Evolutionary conservation across 1,140 invertebrate genomes (phyloP).

Genomic region (Trachymyrmex septentrionalis): DNA sequence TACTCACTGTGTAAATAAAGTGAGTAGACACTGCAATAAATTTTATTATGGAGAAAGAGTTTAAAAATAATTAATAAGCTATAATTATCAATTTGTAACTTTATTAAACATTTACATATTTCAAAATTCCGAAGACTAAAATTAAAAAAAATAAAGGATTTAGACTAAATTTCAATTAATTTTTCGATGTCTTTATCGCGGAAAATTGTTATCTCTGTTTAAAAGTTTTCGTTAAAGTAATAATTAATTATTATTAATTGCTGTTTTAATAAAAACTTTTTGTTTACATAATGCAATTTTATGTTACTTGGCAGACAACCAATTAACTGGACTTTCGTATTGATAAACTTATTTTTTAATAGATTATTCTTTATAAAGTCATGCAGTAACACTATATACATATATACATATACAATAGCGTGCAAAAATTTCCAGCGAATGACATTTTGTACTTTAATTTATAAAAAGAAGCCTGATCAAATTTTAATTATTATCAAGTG

Average conservation of each 20-base stretch:
- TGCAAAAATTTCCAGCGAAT: too few species aligned
- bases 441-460: too few species aligned
- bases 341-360: constrained; percentile 24
- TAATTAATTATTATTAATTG: neutral
- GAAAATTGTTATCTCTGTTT: neutral
- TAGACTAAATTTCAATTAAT: neutral
- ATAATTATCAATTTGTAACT: neutral
- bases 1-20: neutral
- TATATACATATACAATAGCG: neutral
- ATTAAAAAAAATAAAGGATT: neutral
- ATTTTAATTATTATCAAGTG: too few species aligned
- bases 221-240: too few species aligned
- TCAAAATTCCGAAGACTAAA: neutral
- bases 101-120: constrained; percentile 20
- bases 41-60: neutral
- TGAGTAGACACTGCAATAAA: neutral
- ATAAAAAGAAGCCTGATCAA: too few species aligned
- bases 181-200: neutral
- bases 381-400: neutral
- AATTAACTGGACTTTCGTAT: neutral
- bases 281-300: neutral
- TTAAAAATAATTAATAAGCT: neutral
- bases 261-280: neutral
- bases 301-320: neutral
- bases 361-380: neutral